Conservation (phyloP, 2,113 vertebrate genomes). For the Physeter macrocephalus region DNA sequence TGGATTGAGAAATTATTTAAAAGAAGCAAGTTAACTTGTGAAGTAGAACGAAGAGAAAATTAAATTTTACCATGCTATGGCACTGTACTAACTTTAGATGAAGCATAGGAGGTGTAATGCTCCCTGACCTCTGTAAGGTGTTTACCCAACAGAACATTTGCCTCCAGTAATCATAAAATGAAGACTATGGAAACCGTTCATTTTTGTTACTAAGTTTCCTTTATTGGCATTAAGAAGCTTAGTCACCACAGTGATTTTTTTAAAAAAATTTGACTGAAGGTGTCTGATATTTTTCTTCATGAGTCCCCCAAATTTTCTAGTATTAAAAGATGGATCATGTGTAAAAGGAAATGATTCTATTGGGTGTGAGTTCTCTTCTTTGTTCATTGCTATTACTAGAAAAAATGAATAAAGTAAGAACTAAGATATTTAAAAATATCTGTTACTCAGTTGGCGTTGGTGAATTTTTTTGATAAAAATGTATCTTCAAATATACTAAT, state of each 20-base stretch:
- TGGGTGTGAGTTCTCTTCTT: background rate
- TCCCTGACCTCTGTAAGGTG: background rate
- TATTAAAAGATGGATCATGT: background rate
- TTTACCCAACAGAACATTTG: background rate
- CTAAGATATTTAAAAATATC: background rate
- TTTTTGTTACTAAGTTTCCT: background rate
- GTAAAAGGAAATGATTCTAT: background rate
- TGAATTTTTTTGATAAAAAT: background rate
- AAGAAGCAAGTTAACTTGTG: background rate
- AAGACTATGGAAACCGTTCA: background rate
- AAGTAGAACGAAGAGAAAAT: conserved; percentile 25
- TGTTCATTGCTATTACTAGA: background rate
- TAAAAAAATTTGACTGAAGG: background rate
- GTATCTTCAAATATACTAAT: background rate
- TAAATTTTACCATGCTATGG: background rate
- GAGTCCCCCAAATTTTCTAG: background rate
- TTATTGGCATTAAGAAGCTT: background rate
- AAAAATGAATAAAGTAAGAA: background rate
- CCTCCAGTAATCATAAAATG: background rate
- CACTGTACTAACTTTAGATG: background rate
- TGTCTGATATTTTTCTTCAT: background rate
- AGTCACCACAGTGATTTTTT: background rate
- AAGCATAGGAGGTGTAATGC: background rate
- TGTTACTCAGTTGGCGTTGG: background rate
- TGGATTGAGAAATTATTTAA: conserved; percentile 8